Conservation (phyloP, 2,888 invertebrate species). For the Furcula furcula region DNA sequence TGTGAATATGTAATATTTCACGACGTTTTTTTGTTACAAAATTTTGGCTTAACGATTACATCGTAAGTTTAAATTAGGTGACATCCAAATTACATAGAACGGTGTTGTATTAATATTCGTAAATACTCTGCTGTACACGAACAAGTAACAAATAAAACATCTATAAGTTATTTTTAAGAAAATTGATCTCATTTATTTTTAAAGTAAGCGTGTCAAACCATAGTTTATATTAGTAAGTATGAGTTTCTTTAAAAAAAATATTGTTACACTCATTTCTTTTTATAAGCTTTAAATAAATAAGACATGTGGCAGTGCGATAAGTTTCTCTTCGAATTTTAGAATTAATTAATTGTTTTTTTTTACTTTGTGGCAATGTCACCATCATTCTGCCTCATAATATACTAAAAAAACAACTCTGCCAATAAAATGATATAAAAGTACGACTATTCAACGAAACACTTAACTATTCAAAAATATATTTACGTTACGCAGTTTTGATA, state of each 20-base stretch:
- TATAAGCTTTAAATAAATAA: no score
- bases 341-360: constrained; percentile 1
- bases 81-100: not conserved
- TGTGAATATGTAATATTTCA: constrained; percentile 37
- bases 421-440: constrained; percentile 28
- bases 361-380: not conserved
- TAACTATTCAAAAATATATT: constrained; percentile 29
- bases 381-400: constrained; percentile 14
- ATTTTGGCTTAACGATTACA: not conserved
- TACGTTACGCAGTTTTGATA: constrained; percentile 24
- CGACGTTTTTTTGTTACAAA: constrained; percentile 25
- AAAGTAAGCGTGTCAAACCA: no score
- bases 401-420: constrained; percentile 2
- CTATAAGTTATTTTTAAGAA: no score
- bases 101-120: not conserved
- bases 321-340: not conserved
- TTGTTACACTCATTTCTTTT: no score
- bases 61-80: not conserved
- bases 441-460: constrained; percentile 40
- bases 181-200: no score
- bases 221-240: no score
- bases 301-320: constrained; percentile 12
- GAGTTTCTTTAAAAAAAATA: no score
- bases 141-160: no score
- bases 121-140: no score